These are phyloP conservation scores for Episyrphus balteatus DNA, from an alignment of 1,140 invertebrate genomes.

Conservation along the genomic window DNA sequence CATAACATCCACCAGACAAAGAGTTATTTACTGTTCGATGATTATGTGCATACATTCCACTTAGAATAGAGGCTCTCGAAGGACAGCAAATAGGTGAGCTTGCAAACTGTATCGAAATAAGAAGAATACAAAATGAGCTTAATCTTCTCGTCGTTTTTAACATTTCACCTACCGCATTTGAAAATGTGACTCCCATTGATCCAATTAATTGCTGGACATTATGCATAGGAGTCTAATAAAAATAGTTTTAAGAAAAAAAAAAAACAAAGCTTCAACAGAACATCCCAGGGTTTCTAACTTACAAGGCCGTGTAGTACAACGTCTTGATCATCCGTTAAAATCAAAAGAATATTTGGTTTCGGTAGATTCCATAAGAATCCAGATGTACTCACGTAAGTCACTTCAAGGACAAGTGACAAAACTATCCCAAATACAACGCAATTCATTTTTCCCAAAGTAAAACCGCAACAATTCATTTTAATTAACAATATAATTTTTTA, in stretches of 20 bases:
- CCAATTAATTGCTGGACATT: slow-evolving; percentile 51
- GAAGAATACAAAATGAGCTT: slow-evolving; percentile 9
- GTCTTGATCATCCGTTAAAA: slow-evolving; percentile 83
- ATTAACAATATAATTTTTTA: too few species aligned
- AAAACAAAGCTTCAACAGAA: too few species aligned
- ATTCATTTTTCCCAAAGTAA: too few species aligned
- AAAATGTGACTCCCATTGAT: slow-evolving; percentile 53
- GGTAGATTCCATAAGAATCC: slow-evolving; percentile 6
- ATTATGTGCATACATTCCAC: slow-evolving; percentile 77
- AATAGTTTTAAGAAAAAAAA: too few species aligned
- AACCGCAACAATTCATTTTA: too few species aligned
- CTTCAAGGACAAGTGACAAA: neutral
- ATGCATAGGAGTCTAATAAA: slow-evolving; percentile 41
- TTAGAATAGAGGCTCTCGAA: slow-evolving; percentile 74
- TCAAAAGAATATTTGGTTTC: slow-evolving; percentile 63
- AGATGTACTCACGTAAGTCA: slow-evolving; percentile 17
- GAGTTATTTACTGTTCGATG: slow-evolving; percentile 69
- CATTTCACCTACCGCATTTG: slow-evolving; percentile 54
- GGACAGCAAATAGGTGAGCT: slow-evolving; percentile 80
- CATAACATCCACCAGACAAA: slow-evolving; percentile 61
- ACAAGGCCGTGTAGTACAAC: slow-evolving; percentile 59
- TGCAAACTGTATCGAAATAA: slow-evolving; percentile 48
- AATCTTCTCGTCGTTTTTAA: too few species aligned
- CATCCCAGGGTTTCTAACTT: too few species aligned
- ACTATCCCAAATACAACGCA: too few species aligned